A percentile compares a stretch with the other conserved stretches of the same genome.
These are phyloP conservation scores for Hydrolagus colliei DNA, from an alignment of 2,797 vertebrate species.

Conservation along the genomic window DNA sequence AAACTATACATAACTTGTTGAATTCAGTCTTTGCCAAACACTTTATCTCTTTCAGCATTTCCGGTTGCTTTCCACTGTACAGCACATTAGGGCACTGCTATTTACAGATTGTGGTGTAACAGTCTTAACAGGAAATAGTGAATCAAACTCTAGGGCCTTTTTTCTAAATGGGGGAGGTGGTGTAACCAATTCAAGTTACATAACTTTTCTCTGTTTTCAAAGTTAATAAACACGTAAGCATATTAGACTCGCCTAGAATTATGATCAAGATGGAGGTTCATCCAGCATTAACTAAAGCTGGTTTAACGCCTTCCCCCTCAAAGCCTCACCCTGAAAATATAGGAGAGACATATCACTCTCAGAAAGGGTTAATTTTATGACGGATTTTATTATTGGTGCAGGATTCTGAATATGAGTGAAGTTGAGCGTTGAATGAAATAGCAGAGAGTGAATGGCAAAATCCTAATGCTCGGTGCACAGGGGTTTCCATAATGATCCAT, in stretches of 20 bases:
- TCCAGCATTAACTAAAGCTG: too few relatives aligned
- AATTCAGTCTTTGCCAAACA: background rate
- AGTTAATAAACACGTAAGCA: background rate
- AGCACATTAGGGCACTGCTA: background rate
- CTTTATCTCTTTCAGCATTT: background rate
- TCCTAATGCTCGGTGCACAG: too few relatives aligned
- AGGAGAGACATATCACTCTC: background rate
- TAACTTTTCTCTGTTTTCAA: background rate
- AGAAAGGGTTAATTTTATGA: background rate
- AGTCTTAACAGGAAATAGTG: background rate
- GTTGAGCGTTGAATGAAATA: background rate
- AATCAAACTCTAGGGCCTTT: background rate
- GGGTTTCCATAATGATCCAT: too few relatives aligned
- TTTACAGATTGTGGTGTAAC: background rate
- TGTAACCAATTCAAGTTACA: background rate
- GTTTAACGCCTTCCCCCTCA: background rate
- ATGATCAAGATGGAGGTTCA: too few relatives aligned
- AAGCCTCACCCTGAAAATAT: background rate
- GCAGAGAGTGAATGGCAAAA: too few relatives aligned
- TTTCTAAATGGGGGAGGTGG: background rate
- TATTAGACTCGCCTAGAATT: background rate
- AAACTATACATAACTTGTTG: too few relatives aligned
- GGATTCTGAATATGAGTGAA: background rate
- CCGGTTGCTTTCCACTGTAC: background rate
- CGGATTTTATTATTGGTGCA: background rate